Evolutionary conservation across 2,888 invertebrate species (phyloP), one percentile per base, ranked within the genome.

Genomic region (Amiota mariae): DNA sequence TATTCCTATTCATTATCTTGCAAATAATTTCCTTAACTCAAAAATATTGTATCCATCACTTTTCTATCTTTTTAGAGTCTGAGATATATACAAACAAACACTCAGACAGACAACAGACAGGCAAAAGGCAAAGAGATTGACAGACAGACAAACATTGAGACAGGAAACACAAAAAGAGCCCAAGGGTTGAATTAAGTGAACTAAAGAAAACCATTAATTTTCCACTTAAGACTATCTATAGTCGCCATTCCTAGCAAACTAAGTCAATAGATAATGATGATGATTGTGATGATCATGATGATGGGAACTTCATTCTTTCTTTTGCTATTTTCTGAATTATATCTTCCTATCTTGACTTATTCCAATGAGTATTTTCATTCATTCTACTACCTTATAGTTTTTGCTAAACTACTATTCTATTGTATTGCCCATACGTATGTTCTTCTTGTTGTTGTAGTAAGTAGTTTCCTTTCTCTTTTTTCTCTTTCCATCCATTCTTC

Each of bases 171-270:
- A 54, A 36, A 36, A 36, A 36, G 36, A 36, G 36, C 36, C 36
- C 36, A 6, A 36, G 36, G 36, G 36, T 36, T 36, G 36, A 36
- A 36, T 36, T 36, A 36, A 36, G 36, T 36, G 36, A 36, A 36
- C 36, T 36, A 36, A 36, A 36, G 36, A 36, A 36, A 36, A 59
- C 59, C 24, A 59, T 59, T 59, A 59, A 59, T 59, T 59, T 59
- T 59, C 18, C 59, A 59, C 59, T 59, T 59, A 59, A 20, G 59
- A 20, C 59, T 11, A 36, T 6, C 59, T 11, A 36, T 6, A 36
- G 36, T 36, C 36, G 36, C 36, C 36, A 36, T 36, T 36, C 4
- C 36, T 36, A 36, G 36, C 36, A 2, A 24, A 3, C 24, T 24
- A 24, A 36, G 36, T 36, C 36, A 36, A 36, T 36, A 6, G 36